Base-by-base conservation (phyloP, 2,888 invertebrate genomes). In the Anarsia innoxiella region DNA sequence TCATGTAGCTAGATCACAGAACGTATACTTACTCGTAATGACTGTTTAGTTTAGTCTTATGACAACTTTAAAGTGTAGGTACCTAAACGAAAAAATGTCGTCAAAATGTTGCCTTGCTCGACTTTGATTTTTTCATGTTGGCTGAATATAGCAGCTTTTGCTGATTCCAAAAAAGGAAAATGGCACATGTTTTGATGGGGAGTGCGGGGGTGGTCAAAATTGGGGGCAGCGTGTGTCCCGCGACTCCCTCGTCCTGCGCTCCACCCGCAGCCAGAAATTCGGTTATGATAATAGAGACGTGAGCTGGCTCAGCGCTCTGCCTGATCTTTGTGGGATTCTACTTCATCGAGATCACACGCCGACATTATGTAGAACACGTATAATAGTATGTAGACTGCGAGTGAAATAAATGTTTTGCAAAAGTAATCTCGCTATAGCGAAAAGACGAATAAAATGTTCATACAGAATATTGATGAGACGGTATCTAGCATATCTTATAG, bases 241-340 rank as follows among this genome's bases (percentile, higher is more conserved):
- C 19, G 4, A 2, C 25, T 6, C 23, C 23, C n/a, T 13, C 23
- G n/a, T 3, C 5, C 26, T 10, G 12, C 12, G n/a, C n/a, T n/a
- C n/a, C 16, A 19, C 12, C 37, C 31, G 30, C 41, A 41, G n/a
- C n/a, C n/a, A n/a, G n/a, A n/a, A 40, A 47, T 42, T 42, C 31
- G 36, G 38, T 47, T 47, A 47, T 47, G 44, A 44, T 42, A 47
- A 47, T 44, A 31, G 37, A n/a, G 30, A 42, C 42, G 42, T 42
- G 46, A 39, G 39, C 32, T 32, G 42, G 44, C 42, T 42, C 25
- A 23, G 31, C 31, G 15, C 15, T 25, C 2, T 11, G 3, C 37
- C 32, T 39, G 36, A 42, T 40, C 41, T 41, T 40, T 35, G 31
- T 19, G 35, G 12, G 19, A 19, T 6, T 12, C 10, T 23, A n/a